These are phyloP conservation scores for Eurytoma adleriae DNA, from an alignment of 2,888 invertebrate species.

Conservation along the genomic window DNA sequence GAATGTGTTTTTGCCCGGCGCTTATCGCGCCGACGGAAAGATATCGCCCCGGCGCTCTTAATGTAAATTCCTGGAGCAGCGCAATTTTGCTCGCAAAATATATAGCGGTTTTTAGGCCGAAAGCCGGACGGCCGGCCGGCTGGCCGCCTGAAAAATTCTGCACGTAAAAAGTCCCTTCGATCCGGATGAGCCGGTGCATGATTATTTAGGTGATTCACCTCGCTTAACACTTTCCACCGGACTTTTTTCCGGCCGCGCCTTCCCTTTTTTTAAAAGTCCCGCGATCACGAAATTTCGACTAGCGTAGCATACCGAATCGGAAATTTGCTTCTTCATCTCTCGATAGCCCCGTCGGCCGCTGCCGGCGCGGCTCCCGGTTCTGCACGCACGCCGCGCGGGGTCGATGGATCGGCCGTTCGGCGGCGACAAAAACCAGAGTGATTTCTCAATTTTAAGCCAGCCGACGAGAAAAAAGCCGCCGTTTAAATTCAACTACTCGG, in stretches of 20 bases:
- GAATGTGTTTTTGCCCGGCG: background rate
- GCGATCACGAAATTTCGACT: slow-evolving; percentile 30
- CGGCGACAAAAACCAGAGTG: slow-evolving; percentile 49
- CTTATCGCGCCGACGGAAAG: slow-evolving; percentile 14
- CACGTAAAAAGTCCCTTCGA: slow-evolving; percentile 22
- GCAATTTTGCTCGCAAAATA: slow-evolving; percentile 25
- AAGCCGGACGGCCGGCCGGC: background rate
- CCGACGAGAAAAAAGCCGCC: slow-evolving; percentile 11
- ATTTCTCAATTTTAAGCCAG: slow-evolving; percentile 55
- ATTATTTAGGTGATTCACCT: slow-evolving; percentile 46
- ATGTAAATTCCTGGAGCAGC: slow-evolving; percentile 23
- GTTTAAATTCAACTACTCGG: slow-evolving; percentile 43
- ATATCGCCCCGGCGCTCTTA: slow-evolving; percentile 16
- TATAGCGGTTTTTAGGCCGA: background rate
- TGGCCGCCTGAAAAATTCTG: slow-evolving; percentile 13
- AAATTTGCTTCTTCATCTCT: slow-evolving; percentile 55
- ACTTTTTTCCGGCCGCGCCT: background rate
- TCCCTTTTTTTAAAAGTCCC: background rate
- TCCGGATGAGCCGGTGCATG: background rate
- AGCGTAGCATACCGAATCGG: slow-evolving; percentile 46
- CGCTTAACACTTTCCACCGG: slow-evolving; percentile 33
- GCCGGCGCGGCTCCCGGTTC: background rate
- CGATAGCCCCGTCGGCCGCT: slow-evolving; percentile 1
- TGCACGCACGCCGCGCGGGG: slow-evolving; percentile 31
- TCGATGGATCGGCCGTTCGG: slow-evolving; percentile 19